Conservation (phyloP, 2,797 vertebrate species). For the Anas bahamensis region DNA sequence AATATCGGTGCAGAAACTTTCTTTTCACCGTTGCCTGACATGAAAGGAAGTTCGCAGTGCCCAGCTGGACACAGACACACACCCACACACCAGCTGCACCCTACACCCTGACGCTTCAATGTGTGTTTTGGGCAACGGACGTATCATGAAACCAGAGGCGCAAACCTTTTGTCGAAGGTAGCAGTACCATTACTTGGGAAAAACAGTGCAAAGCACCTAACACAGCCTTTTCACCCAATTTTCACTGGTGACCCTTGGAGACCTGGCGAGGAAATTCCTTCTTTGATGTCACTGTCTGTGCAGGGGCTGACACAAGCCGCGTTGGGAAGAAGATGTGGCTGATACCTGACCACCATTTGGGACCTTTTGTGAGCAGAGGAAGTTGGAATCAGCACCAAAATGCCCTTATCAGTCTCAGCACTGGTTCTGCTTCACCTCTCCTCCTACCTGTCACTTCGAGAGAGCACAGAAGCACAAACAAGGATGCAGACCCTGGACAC, state of each 20-base stretch:
- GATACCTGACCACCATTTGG: not conserved
- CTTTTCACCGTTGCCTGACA: not conserved
- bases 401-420: not conserved
- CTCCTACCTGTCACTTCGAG: not conserved
- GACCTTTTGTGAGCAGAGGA: not conserved
- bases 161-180: not conserved
- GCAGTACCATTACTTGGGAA: not conserved
- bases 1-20: not conserved
- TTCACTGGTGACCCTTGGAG: not conserved
- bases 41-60: not conserved
- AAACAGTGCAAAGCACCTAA: not conserved
- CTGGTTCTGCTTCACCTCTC: not conserved
- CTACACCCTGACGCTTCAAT: not conserved
- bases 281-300: rapidly evolving
- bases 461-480: not conserved
- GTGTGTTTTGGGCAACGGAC: not conserved
- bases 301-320: not conserved
- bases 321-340: rapidly evolving
- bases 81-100: rapidly evolving
- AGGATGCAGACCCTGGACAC: not conserved
- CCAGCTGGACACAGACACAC: rapidly evolving
- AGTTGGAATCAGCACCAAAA: not conserved
- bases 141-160: not conserved
- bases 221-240: not conserved
- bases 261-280: rapidly evolving